Evolutionary conservation across 2,113 vertebrate species (phyloP), one percentile per base, ranked within the genome.

Genomic region (Poecilia latipinna): DNA sequence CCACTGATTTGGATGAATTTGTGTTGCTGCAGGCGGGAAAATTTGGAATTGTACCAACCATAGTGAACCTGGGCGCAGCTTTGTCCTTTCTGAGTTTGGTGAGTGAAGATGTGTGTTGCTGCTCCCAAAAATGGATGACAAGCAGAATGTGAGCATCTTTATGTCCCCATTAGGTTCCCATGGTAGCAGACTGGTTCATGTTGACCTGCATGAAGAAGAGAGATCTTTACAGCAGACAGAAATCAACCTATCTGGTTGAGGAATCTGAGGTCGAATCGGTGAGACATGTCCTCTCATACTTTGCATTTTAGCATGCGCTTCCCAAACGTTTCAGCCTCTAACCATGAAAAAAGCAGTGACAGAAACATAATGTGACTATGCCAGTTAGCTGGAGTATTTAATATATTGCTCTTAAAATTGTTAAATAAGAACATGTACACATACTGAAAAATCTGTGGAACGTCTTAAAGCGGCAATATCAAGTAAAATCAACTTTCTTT

Each of bases 1-100:
- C 54, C 17, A 1, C 1, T 80, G 24, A 84, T 4, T 54, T 24
- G 8, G 8, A 11, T 3, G 60, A 6, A 12, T 65, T 42, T 62
- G 1, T 54, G 0, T 22, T 75, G 48, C 66, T 71, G 17, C 86
- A 97, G 96, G 96, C 96, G 66, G 96, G 96, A 31, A 96, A 95
- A 75, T 97, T 97, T 77, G 91, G 95, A 85, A 93, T 97, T 6
- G 95, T 96, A 61, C 96, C 96, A 2, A 96, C 96, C 17, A 94
- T 97, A 93, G 95, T 97, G 84, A 97, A 96, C 84, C 71, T 97
- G 0, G 96, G 96, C 65, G 96, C 96, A 0, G 95, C 95, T 11
- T 63, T 97, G 70, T 94, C 96, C 0, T 93, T 97, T 19, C 83
- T 97, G 8, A 94, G 95, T 0, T 91, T 97, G 94, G 96, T 97